These are phyloP conservation scores for Synanthedon formicaeformis DNA, from an alignment of 2,888 invertebrate species.

Conservation along the genomic window DNA sequence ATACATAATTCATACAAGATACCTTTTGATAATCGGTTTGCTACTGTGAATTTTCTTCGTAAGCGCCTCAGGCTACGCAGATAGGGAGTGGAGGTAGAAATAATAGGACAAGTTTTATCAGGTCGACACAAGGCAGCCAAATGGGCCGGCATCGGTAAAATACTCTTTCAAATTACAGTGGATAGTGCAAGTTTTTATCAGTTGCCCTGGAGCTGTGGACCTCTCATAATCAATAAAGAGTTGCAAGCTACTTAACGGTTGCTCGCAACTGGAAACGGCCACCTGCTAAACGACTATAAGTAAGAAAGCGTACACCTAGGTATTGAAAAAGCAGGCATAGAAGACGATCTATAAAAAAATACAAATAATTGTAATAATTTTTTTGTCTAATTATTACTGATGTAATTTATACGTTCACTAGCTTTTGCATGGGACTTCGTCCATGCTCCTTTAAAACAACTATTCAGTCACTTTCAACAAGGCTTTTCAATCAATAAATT, in stretches of 20 bases:
- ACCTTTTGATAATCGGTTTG: conserved; percentile 25
- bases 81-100: conserved; percentile 27
- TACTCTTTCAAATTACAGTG: conserved; percentile 40
- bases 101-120: conserved; percentile 60
- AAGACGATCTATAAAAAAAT: too few species aligned
- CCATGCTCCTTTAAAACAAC: too few species aligned
- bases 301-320: not conserved
- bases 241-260: conserved; percentile 11
- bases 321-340: too few species aligned
- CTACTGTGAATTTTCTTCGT: conserved; percentile 10
- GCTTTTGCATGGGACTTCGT: too few species aligned
- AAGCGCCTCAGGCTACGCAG: conserved; percentile 22
- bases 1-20: conserved; percentile 54
- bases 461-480: too few species aligned
- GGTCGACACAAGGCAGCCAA: conserved; percentile 1
- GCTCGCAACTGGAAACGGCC: not conserved
- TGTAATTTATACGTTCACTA: too few species aligned
- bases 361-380: too few species aligned
- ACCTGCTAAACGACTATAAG: not conserved
- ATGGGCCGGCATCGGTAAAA: conserved; percentile 25
- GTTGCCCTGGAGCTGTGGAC: conserved; percentile 27
- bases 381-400: too few species aligned
- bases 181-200: conserved; percentile 50
- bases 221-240: conserved; percentile 33
- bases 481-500: too few species aligned